Evolutionary conservation across 2,797 vertebrate genomes (phyloP).

Genomic region (Peromyscus nudipes): DNA sequence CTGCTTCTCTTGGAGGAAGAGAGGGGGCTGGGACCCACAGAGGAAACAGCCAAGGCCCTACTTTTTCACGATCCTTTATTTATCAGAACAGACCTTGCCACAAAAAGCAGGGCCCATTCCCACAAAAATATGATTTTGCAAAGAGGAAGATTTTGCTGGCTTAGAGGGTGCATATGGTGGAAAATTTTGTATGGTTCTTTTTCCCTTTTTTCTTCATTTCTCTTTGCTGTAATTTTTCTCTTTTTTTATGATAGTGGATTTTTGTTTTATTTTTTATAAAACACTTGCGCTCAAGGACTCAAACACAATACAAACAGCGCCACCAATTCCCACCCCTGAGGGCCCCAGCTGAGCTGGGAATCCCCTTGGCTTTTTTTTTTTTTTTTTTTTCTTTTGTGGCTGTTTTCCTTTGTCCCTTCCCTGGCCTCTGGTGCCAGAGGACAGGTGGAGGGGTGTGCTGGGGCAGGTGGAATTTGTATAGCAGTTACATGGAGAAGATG

Average conservation of each 20-base stretch:
- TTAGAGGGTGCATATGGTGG: constrained; percentile 80
- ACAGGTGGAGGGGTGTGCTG: constrained; percentile 44
- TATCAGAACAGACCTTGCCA: constrained; percentile 85
- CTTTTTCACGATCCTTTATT: constrained; percentile 89
- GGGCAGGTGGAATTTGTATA: constrained; percentile 83
- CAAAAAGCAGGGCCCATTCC: constrained; percentile 87
- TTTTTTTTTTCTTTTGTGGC: constrained; percentile 43
- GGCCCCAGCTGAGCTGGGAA: not conserved
- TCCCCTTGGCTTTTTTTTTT: constrained; percentile 45
- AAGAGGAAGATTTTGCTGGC: constrained; percentile 84
- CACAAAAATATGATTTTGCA: constrained; percentile 88
- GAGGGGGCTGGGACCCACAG: constrained; percentile 43
- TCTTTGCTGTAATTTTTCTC: constrained; percentile 62
- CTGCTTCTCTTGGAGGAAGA: not conserved
- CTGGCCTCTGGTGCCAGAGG: constrained; percentile 56
- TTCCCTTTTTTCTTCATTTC: constrained; percentile 71
- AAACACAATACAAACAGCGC: constrained; percentile 79
- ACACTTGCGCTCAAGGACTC: constrained; percentile 82
- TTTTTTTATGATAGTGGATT: constrained; percentile 70
- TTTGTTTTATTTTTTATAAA: constrained; percentile 83
- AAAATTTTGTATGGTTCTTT: constrained; percentile 66
- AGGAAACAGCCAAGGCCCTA: constrained; percentile 76
- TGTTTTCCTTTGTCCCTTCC: constrained; percentile 75
- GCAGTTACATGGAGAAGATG: constrained; percentile 85
- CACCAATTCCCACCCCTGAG: constrained; percentile 68